Evolutionary conservation across 2,113 vertebrate genomes (phyloP).

Genomic region (Caloenas nicobarica): DNA sequence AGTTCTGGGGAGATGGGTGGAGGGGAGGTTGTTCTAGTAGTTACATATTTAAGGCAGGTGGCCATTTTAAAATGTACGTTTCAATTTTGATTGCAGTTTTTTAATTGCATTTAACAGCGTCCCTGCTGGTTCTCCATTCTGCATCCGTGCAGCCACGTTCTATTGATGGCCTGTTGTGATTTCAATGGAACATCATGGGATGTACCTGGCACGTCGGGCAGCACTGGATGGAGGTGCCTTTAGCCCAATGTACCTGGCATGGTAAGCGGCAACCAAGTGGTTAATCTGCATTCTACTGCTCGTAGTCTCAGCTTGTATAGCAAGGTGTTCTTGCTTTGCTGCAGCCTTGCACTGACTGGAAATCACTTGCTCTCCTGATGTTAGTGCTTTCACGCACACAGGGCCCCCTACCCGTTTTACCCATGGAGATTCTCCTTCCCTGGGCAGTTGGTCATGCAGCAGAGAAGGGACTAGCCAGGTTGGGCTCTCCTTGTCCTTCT

Average conservation of each 20-base stretch:
- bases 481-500: not conserved
- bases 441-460: not conserved
- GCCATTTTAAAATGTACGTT: constrained; percentile 65
- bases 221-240: constrained; percentile 74
- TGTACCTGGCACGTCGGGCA: constrained; percentile 71
- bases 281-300: constrained; percentile 70
- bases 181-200: constrained; percentile 78
- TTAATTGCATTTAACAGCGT: constrained; percentile 75
- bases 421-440: not conserved
- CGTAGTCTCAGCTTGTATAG: constrained; percentile 37
- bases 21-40: constrained; percentile 43
- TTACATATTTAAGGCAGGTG: constrained; percentile 49
- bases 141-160: constrained; percentile 72
- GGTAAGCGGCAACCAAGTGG: constrained; percentile 73
- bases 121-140: constrained; percentile 73
- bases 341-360: constrained; percentile 47
- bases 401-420: not conserved
- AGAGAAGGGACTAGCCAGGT: not conserved
- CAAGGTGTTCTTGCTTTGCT: constrained; percentile 58
- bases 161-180: constrained; percentile 76
- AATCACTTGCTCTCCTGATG: constrained; percentile 51
- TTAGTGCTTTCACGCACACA: constrained; percentile 29
- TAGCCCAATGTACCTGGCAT: constrained; percentile 73
- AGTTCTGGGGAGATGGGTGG: constrained; percentile 47
- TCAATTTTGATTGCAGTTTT: constrained; percentile 76